These are phyloP conservation scores for Tamandua tetradactyla DNA, from an alignment of 2,797 vertebrate genomes.

Conservation along the genomic window DNA sequence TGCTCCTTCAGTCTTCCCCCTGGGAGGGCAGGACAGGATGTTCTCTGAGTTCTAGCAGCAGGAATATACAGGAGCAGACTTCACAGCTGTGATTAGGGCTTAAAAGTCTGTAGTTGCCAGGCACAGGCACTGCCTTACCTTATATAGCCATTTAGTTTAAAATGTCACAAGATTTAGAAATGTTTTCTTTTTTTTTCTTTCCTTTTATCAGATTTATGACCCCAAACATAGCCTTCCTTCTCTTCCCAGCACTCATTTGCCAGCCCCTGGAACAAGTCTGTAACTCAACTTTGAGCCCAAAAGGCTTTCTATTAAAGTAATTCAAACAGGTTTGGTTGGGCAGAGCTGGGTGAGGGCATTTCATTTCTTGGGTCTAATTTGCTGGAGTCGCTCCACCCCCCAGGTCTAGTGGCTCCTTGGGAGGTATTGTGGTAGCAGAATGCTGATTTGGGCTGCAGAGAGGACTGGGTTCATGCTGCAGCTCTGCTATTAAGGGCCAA, in stretches of 20 bases:
- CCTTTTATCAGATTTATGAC: not conserved
- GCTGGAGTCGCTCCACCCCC: not conserved
- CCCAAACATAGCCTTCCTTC: slow-evolving; percentile 38
- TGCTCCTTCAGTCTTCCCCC: not conserved
- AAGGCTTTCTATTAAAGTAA: not conserved
- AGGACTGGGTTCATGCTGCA: not conserved
- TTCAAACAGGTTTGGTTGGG: not conserved
- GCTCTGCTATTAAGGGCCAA: not conserved
- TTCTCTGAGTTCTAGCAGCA: not conserved
- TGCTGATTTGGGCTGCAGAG: not conserved
- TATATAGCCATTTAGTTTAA: slow-evolving; percentile 5
- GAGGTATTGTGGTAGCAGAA: not conserved
- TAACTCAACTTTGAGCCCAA: not conserved
- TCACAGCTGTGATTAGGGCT: not conserved
- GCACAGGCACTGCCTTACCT: not conserved
- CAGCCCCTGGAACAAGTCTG: not conserved
- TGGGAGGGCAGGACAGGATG: slow-evolving; percentile 23
- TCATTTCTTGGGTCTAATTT: slow-evolving; percentile 36
- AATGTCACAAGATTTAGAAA: not conserved
- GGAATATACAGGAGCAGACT: not conserved
- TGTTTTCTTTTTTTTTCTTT: not conserved
- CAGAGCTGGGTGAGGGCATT: not conserved
- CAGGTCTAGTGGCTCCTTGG: not conserved
- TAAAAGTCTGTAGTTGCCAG: not conserved
- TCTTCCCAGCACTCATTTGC: slow-evolving; percentile 39